Percentiles rank a stretch among this genome's conserved stretches.
Conservation (phyloP, 2,797 vertebrate genomes). For the Leuciscus waleckii region DNA sequence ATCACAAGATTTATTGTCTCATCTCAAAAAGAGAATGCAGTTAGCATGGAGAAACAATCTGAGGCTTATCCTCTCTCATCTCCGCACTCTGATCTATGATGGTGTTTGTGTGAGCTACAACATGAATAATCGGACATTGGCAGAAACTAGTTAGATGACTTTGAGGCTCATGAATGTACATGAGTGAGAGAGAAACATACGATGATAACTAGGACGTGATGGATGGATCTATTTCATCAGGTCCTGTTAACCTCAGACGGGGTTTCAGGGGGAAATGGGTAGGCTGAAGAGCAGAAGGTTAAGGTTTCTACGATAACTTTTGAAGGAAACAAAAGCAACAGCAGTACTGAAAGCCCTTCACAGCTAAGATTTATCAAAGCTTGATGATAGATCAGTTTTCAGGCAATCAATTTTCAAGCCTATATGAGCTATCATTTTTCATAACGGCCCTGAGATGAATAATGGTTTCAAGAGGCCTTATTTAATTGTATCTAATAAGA, state of each 20-base stretch:
- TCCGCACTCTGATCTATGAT: conserved; percentile 17
- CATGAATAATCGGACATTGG: conserved; percentile 29
- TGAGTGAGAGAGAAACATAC: background rate
- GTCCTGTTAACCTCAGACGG: background rate
- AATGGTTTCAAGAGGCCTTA: conserved; percentile 32
- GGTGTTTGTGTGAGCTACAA: conserved; percentile 34
- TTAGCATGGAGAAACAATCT: conserved; percentile 19
- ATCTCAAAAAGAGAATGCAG: conserved; percentile 46
- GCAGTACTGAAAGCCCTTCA: background rate
- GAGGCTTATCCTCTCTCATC: conserved; percentile 30
- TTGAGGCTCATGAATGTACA: conserved; percentile 17
- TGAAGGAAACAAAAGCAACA: conserved; percentile 26
- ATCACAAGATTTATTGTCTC: conserved; percentile 53
- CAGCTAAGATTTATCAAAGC: conserved; percentile 29
- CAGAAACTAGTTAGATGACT: conserved; percentile 44
- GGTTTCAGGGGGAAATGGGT: conserved; percentile 23
- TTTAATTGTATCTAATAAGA: conserved; percentile 31
- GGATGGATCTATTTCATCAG: conserved; percentile 46
- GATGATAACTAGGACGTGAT: conserved; percentile 37
- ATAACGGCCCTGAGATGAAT: conserved; percentile 19
- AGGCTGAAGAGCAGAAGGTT: conserved; percentile 38
- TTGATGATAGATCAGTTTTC: conserved; percentile 26
- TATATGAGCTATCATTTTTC: conserved; percentile 35
- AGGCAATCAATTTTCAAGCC: conserved; percentile 42
- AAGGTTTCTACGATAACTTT: conserved; percentile 27